Evolutionary conservation across 2,888 invertebrate genomes (phyloP), one percentile per base, ranked within the genome.

Genomic region (Luffia ferchaultella): DNA sequence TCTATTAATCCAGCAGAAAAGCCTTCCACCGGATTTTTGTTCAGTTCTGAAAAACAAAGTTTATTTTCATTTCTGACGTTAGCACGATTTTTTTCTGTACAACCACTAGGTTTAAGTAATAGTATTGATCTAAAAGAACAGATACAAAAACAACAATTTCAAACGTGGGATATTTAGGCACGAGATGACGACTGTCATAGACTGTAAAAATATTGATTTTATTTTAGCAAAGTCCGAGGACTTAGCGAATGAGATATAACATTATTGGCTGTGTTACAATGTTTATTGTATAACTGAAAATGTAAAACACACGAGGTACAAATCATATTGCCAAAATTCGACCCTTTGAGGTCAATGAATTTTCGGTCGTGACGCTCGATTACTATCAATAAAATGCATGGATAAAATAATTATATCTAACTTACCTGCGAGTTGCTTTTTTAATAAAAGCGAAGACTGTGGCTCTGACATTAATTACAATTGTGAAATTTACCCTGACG

Each of bases 1-100:
- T 99, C 98, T 82, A 98, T 96, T 65, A 99, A 89, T 65, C 99
- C 99, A 82, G 99, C 99, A 85, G 98, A 98, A 89, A 99, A 99
- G 67, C 99, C 98, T 89, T 98, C 98, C 50, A 98, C 98, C 74
- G 98, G 98, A 89, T 97, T 97, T 87, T 98, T 97, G 85, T 96
- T 96, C 73, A 99, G 85, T 89, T 99, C 98, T 98, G 88, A 63
- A 91, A 89, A 64, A 49, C 16, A 20, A 49, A 43, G 16, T 9
- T 5, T 2, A 2, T 45, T 5, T n/a, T n/a, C 18, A 45, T 2
- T 20, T 20, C 5, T 17, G 12, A 7, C 40, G 40, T 43, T 5
- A 43, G 19, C 45, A 18, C 20, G 12, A 2, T 12, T 2, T 20
- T 19, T 16, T 45, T 15, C n/a, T 45, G 45, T 18, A 45, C 20